Conservation (phyloP, 1,140 invertebrate genomes). For the Polypedilum vanderplanki region DNA sequence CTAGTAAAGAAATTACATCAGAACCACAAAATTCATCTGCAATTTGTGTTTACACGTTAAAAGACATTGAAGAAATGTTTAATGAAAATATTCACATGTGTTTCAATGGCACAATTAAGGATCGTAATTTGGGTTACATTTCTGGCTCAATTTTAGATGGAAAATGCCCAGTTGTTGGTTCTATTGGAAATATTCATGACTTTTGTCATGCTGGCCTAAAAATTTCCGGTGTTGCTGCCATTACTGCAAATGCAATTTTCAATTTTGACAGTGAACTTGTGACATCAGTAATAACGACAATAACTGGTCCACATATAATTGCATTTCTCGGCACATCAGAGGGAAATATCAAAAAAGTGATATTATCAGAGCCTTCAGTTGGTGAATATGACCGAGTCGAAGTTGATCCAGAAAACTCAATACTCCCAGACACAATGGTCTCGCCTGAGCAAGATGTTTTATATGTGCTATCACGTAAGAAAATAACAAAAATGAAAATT, state of each 20-base stretch:
- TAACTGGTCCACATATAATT: conserved; percentile 81
- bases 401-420: conserved; percentile 61
- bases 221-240: conserved; percentile 80
- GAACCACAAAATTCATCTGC: conserved; percentile 70
- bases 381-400: conserved; percentile 70
- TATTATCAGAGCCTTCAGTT: conserved; percentile 58
- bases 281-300: conserved; percentile 73
- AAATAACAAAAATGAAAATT: conserved; percentile 85
- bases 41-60: conserved; percentile 75
- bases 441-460: conserved; percentile 67
- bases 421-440: conserved; percentile 76
- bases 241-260: conserved; percentile 63
- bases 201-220: conserved; percentile 89
- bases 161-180: conserved; percentile 76
- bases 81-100: conserved; percentile 96
- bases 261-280: conserved; percentile 72
- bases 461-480: conserved; percentile 58
- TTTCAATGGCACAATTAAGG: conserved; percentile 87
- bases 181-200: conserved; percentile 81
- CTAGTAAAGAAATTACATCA: conserved; percentile 72
- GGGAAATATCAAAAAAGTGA: conserved; percentile 72
- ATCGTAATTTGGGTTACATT: conserved; percentile 87
- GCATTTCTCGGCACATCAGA: conserved; percentile 81
- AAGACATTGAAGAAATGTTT: conserved; percentile 86
- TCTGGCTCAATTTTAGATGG: conserved; percentile 85